These are phyloP conservation scores for Peromyscus eremicus DNA, from an alignment of 2,797 vertebrate genomes.

Conservation along the genomic window DNA sequence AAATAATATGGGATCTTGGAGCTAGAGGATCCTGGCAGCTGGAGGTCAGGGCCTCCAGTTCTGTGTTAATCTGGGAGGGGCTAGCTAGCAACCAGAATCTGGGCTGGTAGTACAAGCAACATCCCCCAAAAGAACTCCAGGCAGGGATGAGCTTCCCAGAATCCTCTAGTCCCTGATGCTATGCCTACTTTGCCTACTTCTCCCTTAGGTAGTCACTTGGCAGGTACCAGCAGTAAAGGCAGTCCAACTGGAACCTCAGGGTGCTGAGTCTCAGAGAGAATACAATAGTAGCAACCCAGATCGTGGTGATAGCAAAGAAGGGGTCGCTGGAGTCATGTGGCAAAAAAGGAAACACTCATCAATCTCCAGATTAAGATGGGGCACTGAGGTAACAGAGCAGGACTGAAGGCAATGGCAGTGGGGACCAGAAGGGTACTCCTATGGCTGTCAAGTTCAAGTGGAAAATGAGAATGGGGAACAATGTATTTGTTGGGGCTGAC, in stretches of 20 bases:
- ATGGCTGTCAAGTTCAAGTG: not conserved
- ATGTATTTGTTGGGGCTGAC: not conserved
- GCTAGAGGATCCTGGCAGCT: not conserved
- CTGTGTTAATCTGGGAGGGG: not conserved
- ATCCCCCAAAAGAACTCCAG: not conserved
- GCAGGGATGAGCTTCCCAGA: not conserved
- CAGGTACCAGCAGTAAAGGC: not conserved
- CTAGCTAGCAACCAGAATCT: not conserved
- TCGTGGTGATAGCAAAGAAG: not conserved
- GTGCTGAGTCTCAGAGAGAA: not conserved
- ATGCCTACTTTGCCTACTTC: not conserved
- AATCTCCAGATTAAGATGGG: not conserved
- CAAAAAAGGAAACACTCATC: not conserved
- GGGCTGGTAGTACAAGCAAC: not conserved
- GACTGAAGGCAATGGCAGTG: not conserved
- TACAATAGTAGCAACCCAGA: not conserved
- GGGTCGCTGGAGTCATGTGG: not conserved
- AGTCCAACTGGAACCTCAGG: not conserved
- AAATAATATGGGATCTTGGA: not conserved
- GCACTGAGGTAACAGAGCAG: not conserved
- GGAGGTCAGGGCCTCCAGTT: not conserved
- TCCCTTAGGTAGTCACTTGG: not conserved
- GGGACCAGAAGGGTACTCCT: not conserved
- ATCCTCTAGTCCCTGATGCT: not conserved
- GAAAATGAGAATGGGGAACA: not conserved